Evolutionary conservation across 2,113 vertebrate genomes (phyloP).

Genomic region (Microcebus tavaratra): DNA sequence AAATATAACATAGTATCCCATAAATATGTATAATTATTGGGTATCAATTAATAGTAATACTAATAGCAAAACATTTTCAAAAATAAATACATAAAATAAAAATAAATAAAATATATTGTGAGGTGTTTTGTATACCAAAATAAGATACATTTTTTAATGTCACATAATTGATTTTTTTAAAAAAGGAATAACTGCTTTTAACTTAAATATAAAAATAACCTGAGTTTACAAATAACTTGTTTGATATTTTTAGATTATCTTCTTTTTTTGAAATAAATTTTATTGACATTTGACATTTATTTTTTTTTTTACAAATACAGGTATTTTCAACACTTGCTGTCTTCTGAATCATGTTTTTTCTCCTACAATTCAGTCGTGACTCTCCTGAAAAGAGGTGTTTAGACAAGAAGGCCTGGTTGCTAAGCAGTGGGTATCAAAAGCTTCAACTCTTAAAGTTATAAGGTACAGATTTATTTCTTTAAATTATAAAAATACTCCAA

Average conservation of each 20-base stretch:
- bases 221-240: too few species aligned
- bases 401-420: slow-evolving; percentile 92
- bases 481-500: background rate
- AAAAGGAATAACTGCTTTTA: too few species aligned
- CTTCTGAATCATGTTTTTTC: slow-evolving; percentile 80
- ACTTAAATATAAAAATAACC: too few species aligned
- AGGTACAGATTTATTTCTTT: slow-evolving; percentile 33
- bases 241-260: background rate
- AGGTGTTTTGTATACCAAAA: background rate
- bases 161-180: too few species aligned
- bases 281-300: slow-evolving; percentile 27
- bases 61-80: too few species aligned
- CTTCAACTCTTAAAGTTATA: slow-evolving; percentile 83
- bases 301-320: background rate
- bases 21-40: too few species aligned
- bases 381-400: slow-evolving; percentile 91
- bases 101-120: too few species aligned
- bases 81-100: too few species aligned
- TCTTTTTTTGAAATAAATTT: slow-evolving; percentile 29
- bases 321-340: slow-evolving; percentile 51
- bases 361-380: slow-evolving; percentile 93
- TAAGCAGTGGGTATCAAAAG: slow-evolving; percentile 89
- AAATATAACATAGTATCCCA: too few species aligned
- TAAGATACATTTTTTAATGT: background rate
- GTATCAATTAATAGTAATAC: too few species aligned